Evolutionary conservation across 2,888 invertebrate species (phyloP).

Genomic region (Blera fallax): DNA sequence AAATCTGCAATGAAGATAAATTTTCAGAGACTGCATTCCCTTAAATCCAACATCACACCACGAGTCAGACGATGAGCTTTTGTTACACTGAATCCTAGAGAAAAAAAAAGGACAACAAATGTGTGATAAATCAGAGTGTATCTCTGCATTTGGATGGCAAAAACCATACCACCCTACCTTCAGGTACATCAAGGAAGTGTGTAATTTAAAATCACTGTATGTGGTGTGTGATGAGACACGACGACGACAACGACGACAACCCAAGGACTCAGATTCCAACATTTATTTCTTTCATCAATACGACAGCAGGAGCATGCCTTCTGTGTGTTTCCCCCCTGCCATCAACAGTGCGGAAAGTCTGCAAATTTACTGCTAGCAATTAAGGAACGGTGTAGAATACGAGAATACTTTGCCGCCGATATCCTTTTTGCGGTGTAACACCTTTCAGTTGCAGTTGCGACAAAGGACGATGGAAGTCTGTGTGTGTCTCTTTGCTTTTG

Average conservation of each 20-base stretch:
- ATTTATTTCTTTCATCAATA: neutral
- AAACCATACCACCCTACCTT: neutral
- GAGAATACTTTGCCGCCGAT: neutral
- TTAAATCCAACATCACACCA: neutral
- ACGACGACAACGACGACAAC: too few species aligned
- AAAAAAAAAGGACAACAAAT: neutral
- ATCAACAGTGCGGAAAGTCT: constrained; percentile 24
- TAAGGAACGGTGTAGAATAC: neutral
- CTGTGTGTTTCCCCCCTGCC: neutral
- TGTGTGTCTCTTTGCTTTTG: neutral
- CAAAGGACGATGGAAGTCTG: neutral
- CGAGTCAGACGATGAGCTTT: neutral
- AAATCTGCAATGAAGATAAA: constrained; percentile 65
- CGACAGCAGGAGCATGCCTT: too few species aligned
- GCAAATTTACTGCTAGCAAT: constrained; percentile 35
- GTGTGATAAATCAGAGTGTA: constrained; percentile 34
- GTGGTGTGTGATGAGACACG: neutral
- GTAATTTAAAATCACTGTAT: constrained; percentile 32
- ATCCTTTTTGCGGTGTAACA: constrained; percentile 10
- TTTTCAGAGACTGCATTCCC: constrained; percentile 22
- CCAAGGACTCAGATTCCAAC: neutral
- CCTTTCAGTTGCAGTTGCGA: neutral
- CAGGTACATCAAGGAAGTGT: constrained; percentile 17
- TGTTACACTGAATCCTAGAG: constrained; percentile 4
- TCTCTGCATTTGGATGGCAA: neutral